Conservation (phyloP, 2,888 invertebrate species). For the Thereva unica region DNA sequence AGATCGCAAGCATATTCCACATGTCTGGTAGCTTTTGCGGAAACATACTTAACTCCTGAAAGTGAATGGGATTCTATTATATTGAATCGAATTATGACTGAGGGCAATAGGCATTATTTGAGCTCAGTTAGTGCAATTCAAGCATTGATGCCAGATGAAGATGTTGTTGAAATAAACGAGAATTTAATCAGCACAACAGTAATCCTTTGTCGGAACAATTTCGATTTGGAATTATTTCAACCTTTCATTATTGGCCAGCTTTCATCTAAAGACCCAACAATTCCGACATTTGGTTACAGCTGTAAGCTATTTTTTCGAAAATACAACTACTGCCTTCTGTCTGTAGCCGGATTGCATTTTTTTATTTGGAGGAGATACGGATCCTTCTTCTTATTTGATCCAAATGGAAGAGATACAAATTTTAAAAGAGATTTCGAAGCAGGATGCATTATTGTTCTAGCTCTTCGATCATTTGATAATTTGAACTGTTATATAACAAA, state of each 20-base stretch:
- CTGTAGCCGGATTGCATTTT: conserved; percentile 47
- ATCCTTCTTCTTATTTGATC: conserved; percentile 52
- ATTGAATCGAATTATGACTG: conserved; percentile 49
- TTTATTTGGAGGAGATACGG: conserved; percentile 51
- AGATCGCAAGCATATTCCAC: conserved; percentile 48
- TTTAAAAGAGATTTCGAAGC: conserved; percentile 45
- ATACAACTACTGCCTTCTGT: conserved; percentile 47
- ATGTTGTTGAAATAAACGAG: conserved; percentile 43
- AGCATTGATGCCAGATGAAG: conserved; percentile 45
- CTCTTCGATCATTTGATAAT: conserved; percentile 49
- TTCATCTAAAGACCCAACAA: neutral
- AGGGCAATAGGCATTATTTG: conserved; percentile 48
- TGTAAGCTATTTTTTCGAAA: conserved; percentile 47
- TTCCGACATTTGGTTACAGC: conserved; percentile 16
- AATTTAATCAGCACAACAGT: conserved; percentile 48
- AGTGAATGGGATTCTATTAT: conserved; percentile 49
- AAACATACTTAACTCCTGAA: conserved; percentile 50
- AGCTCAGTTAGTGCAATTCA: conserved; percentile 5
- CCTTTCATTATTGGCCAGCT: conserved; percentile 43
- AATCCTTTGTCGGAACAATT: conserved; percentile 48
- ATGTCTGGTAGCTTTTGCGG: conserved; percentile 50
- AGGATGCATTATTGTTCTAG: conserved; percentile 49
- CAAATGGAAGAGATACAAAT: conserved; percentile 49
- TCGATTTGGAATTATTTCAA: conserved; percentile 48
- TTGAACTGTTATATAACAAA: conserved; percentile 49